Base-by-base conservation (phyloP, 2,888 invertebrate genomes). In the Metopia argyrocephala region DNA sequence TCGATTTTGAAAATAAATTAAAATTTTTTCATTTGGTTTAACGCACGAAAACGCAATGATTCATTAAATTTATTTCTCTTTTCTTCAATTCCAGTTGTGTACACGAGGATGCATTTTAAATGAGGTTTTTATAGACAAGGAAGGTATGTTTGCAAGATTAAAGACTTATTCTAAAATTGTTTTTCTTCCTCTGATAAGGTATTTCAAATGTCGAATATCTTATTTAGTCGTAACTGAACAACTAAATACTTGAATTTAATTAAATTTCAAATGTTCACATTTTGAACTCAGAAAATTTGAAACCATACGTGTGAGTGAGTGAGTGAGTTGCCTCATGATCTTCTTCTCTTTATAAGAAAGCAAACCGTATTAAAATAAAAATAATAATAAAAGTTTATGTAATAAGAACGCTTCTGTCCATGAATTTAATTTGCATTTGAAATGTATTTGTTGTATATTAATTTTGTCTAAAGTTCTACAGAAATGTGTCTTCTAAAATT, bases 31-130 rank as follows among this genome's bases (percentile, higher is more conserved):
- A n/a, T n/a, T 46, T 64, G 64, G 62, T 65, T 48, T 28, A 57
- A 70, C 48, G 64, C 69, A 50, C 64, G 69, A 57, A 38, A 69
- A 70, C 57, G 64, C 76, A 70, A 9, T 70, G 65, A 59, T 46
- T 70, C 57, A 52, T 57, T 56, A 28, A n/a, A 18, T 61, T 31
- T 56, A 45, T 5, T 25, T 31, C 1, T 38, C 4, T 46, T 57
- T 68, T 68, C 54, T 6, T 46, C 5, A 48, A 48, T 5, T n/a
- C n/a, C n/a, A n/a, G n/a, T n/a, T n/a, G n/a, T n/a, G n/a, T n/a
- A n/a, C n/a, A n/a, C n/a, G n/a, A n/a, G n/a, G n/a, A n/a, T n/a
- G n/a, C n/a, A n/a, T n/a, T n/a, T n/a, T n/a, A n/a, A n/a, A n/a
- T n/a, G n/a, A n/a, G n/a, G n/a, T n/a, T n/a, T n/a, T n/a, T n/a